These are phyloP conservation scores for Potamilus streckersoni DNA, from an alignment of 1,140 invertebrate genomes.

Conservation along the genomic window DNA sequence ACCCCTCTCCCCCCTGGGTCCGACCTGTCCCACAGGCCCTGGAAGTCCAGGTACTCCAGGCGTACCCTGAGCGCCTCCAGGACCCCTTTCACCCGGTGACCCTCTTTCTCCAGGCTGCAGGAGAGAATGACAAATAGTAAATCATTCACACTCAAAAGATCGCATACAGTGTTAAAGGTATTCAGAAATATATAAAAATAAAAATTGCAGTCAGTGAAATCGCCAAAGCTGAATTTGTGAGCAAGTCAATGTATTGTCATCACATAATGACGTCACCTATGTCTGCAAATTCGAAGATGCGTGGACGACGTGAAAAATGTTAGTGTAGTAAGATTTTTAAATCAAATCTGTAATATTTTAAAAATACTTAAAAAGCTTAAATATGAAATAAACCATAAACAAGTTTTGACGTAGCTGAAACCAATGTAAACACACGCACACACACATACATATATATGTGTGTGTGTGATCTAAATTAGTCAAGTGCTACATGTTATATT, in stretches of 20 bases:
- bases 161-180: background rate
- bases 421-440: too few species aligned
- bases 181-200: background rate
- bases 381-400: too few species aligned
- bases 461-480: too few species aligned
- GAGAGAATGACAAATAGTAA: background rate
- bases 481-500: background rate
- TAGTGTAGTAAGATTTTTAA: too few species aligned
- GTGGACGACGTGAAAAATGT: too few species aligned
- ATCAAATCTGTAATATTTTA: too few species aligned
- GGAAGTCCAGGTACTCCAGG: slow-evolving; percentile 57
- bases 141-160: background rate
- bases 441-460: too few species aligned
- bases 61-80: slow-evolving; percentile 45
- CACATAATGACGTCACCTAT: too few species aligned
- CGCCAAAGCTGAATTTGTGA: background rate
- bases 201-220: slow-evolving; percentile 6
- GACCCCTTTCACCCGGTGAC: slow-evolving; percentile 49
- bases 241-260: background rate
- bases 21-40: slow-evolving; percentile 49
- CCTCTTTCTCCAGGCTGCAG: slow-evolving; percentile 57
- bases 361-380: too few species aligned
- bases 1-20: slow-evolving; percentile 52
- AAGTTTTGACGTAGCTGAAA: too few species aligned
- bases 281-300: too few species aligned